Base-by-base conservation (phyloP, 2,113 vertebrate species). In the Prionailurus bengalensis region DNA sequence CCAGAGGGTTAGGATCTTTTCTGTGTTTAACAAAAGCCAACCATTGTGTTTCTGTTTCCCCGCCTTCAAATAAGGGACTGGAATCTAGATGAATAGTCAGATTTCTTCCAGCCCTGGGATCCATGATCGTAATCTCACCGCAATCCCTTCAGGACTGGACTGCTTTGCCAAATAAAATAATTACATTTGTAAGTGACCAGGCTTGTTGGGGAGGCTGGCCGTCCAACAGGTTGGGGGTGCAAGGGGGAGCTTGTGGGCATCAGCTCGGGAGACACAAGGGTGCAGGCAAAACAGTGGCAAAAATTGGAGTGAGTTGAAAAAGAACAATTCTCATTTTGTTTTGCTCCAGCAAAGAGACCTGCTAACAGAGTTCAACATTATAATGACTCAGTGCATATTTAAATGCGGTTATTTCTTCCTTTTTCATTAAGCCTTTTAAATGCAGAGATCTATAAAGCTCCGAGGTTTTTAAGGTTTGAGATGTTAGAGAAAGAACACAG, bases 361-460 rank as follows among this genome's bases (percentile, higher is more conserved):
- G 58, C 53, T 90, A 70, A 81, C 42, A 78, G 68, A 90, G 68
- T 94, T 83, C 93, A 86, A 89, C 85, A 97, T 73, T 73, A 58
- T 76, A 91, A 97, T 97, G 97, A 94, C 92, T 97, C 93, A 86
- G 94, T 82, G 92, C 96, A 94, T 94, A 94, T 94, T 95, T 76
- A 96, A 96, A 92, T 88, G 42, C 58, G 65, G 48, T 65, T 87
- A 83, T 92, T 93, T 87, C 95, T 95, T 96, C 58, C 81, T 78
- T 97, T 88, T 86, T 74, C 45, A 31, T 83, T 23, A 89, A 97
- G 58, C 31, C 39, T 90, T 91, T 94, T 89, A 42, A 93, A 92
- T 90, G 53, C 87, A 76, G 53, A 94, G 58, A 79, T 81, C 84
- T 88, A 13, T 25, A 82, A 94, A 95, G 76, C 45, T 19, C 73